Base-by-base conservation (phyloP, 2,797 vertebrate species). In the Triplophysa bombifrons region DNA sequence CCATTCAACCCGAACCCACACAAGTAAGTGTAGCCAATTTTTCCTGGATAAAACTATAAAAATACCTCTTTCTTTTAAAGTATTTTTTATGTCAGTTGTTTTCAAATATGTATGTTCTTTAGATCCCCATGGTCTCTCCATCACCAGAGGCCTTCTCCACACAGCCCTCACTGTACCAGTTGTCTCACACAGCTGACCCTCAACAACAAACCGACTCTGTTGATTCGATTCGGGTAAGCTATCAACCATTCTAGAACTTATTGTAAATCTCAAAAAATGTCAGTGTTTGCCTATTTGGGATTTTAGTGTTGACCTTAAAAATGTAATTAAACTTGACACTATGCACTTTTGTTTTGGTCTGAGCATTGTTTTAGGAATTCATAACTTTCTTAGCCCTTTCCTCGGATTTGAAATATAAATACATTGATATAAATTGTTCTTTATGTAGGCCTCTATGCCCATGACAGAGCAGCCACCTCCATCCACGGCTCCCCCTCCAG, bases 121-220 rank as follows among this genome's bases (percentile, higher is more conserved):
- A 98, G 96, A 95, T 98, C 85, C 92, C 95, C 82, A 93, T 98
- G 83, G 92, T 96, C 86, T 96, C 97, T 60, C 94, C 95, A 81
- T 96, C 95, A 86, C 94, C 92, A 85, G 94, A 95, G 88, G 91
- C 92, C 12, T 95, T 93, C 74, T 88, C 93, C 82, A 86, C 92
- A 74, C 93, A 96, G n/a, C 93, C 96, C 3, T 93, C 96, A 71
- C 92, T 96, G 90, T 98, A 94, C 89, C 96, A 97, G 89, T 92
- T 94, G 84, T 92, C 96, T 80, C 96, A 96, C 91, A 92, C 95
- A 65, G 84, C 95, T 88, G 96, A 99, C 78, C 93, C 96, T 22
- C 91, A 93, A 84, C 92, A 96, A 84, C 91, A 95, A 83, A 93
- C 96, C 84, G 96, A 98, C 87, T 87, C 95, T n/a, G 91, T 96